phyloP scores from a whole-genome alignment of 1,140 invertebrate genomes.

The Euura lappo region DNA sequence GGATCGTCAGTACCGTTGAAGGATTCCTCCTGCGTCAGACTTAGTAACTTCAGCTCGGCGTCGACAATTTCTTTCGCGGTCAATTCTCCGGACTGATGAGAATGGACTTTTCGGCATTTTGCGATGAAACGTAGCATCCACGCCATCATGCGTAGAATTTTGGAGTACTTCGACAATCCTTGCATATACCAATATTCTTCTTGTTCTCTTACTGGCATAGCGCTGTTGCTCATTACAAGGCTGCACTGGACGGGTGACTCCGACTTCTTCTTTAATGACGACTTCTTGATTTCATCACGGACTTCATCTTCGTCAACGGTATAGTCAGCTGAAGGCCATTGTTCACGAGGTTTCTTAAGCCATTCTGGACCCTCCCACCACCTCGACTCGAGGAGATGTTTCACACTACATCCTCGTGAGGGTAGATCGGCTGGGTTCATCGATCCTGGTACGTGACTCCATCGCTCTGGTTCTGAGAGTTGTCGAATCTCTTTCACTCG shows the following conservation, averaged over 20 bases:
- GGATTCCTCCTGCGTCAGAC: constrained; percentile 20
- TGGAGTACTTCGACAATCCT: constrained; percentile 32
- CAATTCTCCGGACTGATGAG: constrained; percentile 14
- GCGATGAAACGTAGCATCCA: constrained; percentile 32
- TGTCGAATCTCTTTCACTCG: constrained; percentile 34
- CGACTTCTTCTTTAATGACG: background rate
- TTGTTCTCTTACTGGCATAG: background rate
- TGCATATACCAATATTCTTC: constrained; percentile 12
- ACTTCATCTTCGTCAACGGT: constrained; percentile 23
- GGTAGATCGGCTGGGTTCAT: constrained; percentile 54
- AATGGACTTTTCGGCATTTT: constrained; percentile 21
- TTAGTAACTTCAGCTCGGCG: constrained; percentile 27
- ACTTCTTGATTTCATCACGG: constrained; percentile 26
- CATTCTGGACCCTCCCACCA: too few species aligned
- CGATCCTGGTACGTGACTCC: constrained; percentile 44
- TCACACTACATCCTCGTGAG: constrained; percentile 46
- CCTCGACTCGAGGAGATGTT: constrained; percentile 23
- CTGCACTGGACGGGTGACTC: background rate
- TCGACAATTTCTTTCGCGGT: constrained; percentile 23
- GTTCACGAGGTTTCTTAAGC: constrained; percentile 49
- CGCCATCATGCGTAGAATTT: constrained; percentile 30
- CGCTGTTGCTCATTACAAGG: background rate
- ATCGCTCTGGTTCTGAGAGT: constrained; percentile 30
- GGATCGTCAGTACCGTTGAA: constrained; percentile 23
- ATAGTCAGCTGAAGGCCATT: constrained; percentile 28